A percentile compares a stretch with the other conserved stretches of the same genome.
These are phyloP conservation scores for Notodonta dromedarius DNA, from an alignment of 2,888 invertebrate genomes.

Conservation along the genomic window DNA sequence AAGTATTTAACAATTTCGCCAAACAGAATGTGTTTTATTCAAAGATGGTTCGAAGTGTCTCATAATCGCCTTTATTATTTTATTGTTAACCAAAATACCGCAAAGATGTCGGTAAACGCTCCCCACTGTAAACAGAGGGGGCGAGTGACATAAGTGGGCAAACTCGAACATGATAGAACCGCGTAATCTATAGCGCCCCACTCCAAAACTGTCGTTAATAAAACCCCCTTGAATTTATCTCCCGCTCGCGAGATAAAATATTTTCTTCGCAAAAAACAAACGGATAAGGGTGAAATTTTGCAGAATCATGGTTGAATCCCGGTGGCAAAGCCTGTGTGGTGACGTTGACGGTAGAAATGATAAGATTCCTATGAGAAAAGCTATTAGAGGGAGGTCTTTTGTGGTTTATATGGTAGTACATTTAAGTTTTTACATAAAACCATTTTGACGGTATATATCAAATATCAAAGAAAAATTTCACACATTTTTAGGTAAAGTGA, in stretches of 20 bases:
- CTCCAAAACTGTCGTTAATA: conserved; percentile 74
- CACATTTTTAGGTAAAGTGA: too few relatives aligned
- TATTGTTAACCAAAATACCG: conserved; percentile 20
- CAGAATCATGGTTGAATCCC: conserved; percentile 45
- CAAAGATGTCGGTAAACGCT: conserved; percentile 28
- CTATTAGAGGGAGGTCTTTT: background rate
- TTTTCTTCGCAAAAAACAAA: conserved; percentile 64
- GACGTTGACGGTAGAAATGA: background rate
- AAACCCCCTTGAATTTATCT: conserved; percentile 69
- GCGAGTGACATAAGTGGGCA: conserved; percentile 57
- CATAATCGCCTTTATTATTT: conserved; percentile 33
- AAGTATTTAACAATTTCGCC: too few relatives aligned
- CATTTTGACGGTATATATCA: too few relatives aligned
- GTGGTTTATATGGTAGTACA: background rate
- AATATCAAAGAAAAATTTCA: too few relatives aligned
- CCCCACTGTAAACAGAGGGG: conserved; percentile 40
- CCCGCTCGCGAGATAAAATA: conserved; percentile 67
- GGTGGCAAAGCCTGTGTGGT: too few relatives aligned
- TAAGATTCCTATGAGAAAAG: background rate
- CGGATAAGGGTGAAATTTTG: conserved; percentile 45
- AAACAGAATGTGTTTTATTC: conserved; percentile 1
- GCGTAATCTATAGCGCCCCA: conserved; percentile 62
- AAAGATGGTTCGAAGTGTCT: conserved; percentile 9
- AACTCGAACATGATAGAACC: conserved; percentile 62
- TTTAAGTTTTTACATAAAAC: too few relatives aligned